Percentiles rank a stretch among this genome's conserved stretches.
Conservation (phyloP, 2,888 invertebrate genomes). For the Brachylomia viminalis region DNA sequence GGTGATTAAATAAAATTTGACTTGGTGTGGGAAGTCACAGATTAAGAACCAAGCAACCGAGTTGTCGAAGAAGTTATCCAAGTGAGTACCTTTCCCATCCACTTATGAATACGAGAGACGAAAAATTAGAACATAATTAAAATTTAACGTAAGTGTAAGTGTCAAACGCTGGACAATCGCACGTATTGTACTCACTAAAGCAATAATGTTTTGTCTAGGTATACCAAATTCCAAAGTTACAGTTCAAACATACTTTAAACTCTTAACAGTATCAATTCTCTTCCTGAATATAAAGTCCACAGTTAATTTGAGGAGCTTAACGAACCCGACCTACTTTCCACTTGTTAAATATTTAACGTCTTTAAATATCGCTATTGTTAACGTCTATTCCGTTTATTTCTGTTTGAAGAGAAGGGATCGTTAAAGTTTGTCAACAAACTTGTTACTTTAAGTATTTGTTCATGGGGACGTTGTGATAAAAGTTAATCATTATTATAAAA, state of each 20-base stretch:
- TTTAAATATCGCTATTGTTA: slow-evolving; percentile 18
- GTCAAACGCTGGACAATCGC: not conserved
- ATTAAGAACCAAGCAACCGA: no score
- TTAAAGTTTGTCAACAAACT: not conserved
- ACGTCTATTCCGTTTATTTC: slow-evolving; percentile 1
- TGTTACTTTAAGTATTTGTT: not conserved
- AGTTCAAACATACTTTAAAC: slow-evolving; percentile 24
- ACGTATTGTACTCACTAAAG: not conserved
- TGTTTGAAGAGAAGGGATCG: not conserved
- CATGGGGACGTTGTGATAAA: not conserved
- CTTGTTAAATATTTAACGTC: slow-evolving; percentile 45
- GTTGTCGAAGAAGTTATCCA: no score
- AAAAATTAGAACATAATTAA: not conserved
- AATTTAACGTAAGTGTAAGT: no score
- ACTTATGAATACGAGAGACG: not conserved
- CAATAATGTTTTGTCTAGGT: not conserved
- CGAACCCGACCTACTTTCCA: slow-evolving; percentile 39
- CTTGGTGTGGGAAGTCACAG: no score
- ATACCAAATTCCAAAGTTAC: slow-evolving; percentile 5
- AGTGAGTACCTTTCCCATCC: no score
- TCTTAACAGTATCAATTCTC: slow-evolving; percentile 50
- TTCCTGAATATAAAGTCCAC: slow-evolving; percentile 22
- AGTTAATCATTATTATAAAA: not conserved
- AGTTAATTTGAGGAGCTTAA: slow-evolving; percentile 41
- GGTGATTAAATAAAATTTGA: no score